Percentiles rank a stretch among this genome's conserved stretches.
These are phyloP conservation scores for Condylura cristata DNA, from an alignment of 2,113 vertebrate genomes.

Conservation along the genomic window DNA sequence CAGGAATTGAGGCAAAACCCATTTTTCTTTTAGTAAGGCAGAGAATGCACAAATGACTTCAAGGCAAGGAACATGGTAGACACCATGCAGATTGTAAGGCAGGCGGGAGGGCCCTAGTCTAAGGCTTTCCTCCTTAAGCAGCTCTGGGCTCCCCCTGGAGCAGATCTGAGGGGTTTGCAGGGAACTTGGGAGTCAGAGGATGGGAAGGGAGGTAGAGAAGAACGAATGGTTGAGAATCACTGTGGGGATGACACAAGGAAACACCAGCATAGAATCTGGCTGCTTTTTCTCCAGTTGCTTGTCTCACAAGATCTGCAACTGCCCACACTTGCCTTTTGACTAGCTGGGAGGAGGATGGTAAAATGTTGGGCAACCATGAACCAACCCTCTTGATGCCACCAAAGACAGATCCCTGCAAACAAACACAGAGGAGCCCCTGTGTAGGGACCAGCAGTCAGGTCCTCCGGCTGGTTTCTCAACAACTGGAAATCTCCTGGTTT, in stretches of 20 bases:
- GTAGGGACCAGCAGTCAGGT: background rate
- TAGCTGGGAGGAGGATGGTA: background rate
- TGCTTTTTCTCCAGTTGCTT: background rate
- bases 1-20: conserved; percentile 67
- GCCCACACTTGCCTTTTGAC: background rate
- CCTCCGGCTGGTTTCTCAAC: background rate
- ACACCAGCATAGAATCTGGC: background rate
- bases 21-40: conserved; percentile 73
- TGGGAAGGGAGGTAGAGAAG: background rate
- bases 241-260: background rate
- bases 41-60: conserved; percentile 19
- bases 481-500: background rate
- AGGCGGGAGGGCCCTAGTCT: background rate
- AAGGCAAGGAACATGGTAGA: conserved; percentile 28
- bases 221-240: background rate
- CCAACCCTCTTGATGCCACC: background rate
- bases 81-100: background rate
- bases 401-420: background rate
- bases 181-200: background rate
- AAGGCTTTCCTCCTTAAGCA: background rate
- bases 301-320: background rate
- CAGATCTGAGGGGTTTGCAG: background rate
- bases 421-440: background rate
- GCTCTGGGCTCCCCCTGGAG: background rate
- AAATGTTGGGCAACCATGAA: background rate